Percentiles rank a stretch among this genome's conserved stretches.
Evolutionary conservation across 2,797 vertebrate genomes (phyloP).

Genomic region (Megalops cyprinoides): DNA sequence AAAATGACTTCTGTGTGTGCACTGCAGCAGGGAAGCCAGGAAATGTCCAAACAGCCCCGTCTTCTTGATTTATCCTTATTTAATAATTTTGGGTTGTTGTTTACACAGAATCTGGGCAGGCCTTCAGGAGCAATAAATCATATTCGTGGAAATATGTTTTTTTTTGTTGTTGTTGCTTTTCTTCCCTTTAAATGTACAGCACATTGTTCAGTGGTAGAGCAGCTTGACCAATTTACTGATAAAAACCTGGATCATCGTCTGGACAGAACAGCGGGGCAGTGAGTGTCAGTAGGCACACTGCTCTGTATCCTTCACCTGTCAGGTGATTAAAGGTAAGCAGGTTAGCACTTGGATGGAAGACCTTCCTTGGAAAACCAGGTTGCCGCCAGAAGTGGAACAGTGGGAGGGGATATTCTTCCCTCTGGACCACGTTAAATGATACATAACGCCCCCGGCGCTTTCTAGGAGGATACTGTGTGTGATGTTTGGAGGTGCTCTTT

Average conservation of each 20-base stretch:
- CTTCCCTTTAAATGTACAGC: not conserved
- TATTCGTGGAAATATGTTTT: not conserved
- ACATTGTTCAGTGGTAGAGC: not conserved
- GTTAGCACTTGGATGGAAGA: no score
- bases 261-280: not conserved
- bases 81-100: no score
- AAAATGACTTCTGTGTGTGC: not conserved
- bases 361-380: no score
- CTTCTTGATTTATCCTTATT: not conserved
- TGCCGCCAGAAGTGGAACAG: no score
- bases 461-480: no score
- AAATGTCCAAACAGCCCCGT: not conserved
- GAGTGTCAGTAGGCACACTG: not conserved
- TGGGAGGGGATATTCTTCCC: not conserved
- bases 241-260: not conserved
- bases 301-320: not conserved
- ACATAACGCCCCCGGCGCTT: not conserved
- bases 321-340: not conserved
- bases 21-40: not conserved
- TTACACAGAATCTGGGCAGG: no score
- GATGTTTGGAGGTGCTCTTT: not conserved
- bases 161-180: not conserved
- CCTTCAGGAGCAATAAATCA: no score
- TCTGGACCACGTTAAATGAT: not conserved
- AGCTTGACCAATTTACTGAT: not conserved